These are phyloP conservation scores for Malthinus seriepunctatus DNA, from an alignment of 2,888 invertebrate species.

Conservation along the genomic window DNA sequence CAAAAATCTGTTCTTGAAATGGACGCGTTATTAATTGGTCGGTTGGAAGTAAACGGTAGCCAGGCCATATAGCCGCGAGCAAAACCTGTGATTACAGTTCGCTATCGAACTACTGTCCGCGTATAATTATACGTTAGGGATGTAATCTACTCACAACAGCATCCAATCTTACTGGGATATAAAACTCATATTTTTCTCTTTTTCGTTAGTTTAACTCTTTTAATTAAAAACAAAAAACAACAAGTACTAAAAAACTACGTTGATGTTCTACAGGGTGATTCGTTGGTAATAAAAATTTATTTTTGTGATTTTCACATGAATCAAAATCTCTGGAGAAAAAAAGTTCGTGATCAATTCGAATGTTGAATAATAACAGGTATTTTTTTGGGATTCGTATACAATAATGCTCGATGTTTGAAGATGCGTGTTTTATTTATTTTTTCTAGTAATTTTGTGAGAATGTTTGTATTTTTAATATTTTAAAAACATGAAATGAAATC, in stretches of 20 bases:
- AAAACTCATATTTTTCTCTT: constrained; percentile 25
- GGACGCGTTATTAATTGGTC: constrained; percentile 41
- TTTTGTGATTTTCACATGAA: neutral
- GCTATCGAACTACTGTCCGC: constrained; percentile 53
- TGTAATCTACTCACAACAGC: constrained; percentile 44
- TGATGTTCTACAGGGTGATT: no score
- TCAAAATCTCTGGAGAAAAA: neutral
- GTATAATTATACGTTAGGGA: constrained; percentile 49
- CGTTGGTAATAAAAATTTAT: neutral
- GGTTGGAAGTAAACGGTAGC: constrained; percentile 48
- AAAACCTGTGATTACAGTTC: constrained; percentile 49
- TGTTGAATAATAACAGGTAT: neutral
- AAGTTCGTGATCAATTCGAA: neutral
- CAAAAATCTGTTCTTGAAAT: constrained; percentile 26
- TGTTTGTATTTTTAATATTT: neutral
- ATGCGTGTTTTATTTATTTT: neutral
- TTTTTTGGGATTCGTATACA: neutral
- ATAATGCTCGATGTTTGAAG: neutral
- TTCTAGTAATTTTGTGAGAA: neutral
- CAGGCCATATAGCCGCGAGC: constrained; percentile 40
- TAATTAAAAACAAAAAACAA: constrained; percentile 13
- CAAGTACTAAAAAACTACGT: neutral
- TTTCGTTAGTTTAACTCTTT: constrained; percentile 31
- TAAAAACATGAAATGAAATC: neutral
- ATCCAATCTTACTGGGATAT: constrained; percentile 30